A percentile compares a stretch with the other conserved stretches of the same genome.
These are phyloP conservation scores for Physocephala rufipes DNA, from an alignment of 2,888 invertebrate species.

Conservation along the genomic window DNA sequence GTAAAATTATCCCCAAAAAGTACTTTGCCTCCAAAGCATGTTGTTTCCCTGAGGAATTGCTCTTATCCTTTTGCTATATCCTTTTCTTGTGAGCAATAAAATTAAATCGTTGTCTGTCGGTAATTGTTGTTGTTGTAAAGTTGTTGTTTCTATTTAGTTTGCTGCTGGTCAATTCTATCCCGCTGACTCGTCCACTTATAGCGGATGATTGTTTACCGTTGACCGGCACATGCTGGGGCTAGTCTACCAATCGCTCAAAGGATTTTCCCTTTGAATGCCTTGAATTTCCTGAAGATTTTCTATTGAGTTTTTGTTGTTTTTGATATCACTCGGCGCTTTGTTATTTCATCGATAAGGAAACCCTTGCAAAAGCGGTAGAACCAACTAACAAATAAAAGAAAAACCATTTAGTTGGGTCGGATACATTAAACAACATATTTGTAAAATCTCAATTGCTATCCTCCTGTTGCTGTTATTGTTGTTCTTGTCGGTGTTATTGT, in stretches of 20 bases:
- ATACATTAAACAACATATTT: constrained; percentile 30
- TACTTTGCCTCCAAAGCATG: not conserved
- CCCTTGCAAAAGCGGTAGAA: too few relatives aligned
- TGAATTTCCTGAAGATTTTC: constrained; percentile 18
- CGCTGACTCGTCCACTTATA: too few relatives aligned
- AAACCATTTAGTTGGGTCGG: constrained; percentile 10
- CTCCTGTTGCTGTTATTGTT: constrained; percentile 42
- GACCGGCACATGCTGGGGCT: constrained; percentile 6
- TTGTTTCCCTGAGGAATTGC: not conserved
- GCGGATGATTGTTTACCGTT: too few relatives aligned
- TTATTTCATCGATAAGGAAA: not conserved
- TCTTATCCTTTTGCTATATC: constrained; percentile 3
- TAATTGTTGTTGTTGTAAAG: not conserved
- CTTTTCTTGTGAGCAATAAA: constrained; percentile 19
- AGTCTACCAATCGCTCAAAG: constrained; percentile 19
- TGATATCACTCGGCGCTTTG: not conserved
- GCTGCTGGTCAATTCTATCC: too few relatives aligned
- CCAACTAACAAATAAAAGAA: not conserved
- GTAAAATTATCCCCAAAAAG: not conserved
- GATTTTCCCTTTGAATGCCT: constrained; percentile 25
- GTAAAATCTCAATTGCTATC: constrained; percentile 34
- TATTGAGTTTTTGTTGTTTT: constrained; percentile 1
- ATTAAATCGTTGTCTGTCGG: constrained; percentile 36
- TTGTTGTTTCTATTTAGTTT: not conserved
- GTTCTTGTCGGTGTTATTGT: constrained; percentile 43